Percentiles rank a stretch among this genome's conserved stretches.
These are phyloP conservation scores for Tiliacea aurago DNA, from an alignment of 2,888 invertebrate genomes.

Conservation along the genomic window DNA sequence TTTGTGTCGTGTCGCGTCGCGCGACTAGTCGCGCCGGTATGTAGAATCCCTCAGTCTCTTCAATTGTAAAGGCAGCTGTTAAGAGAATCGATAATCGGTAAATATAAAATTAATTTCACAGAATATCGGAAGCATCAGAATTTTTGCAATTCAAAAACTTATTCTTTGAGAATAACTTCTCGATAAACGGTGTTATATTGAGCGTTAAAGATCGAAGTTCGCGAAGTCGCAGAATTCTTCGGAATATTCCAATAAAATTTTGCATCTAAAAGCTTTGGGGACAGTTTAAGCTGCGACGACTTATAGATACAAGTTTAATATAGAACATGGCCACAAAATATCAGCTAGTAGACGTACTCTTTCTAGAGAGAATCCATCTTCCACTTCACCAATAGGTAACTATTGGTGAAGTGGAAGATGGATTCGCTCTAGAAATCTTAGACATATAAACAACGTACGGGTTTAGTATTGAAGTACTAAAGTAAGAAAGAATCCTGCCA, in stretches of 20 bases:
- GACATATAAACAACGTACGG: background rate
- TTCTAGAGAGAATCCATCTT: too few species aligned
- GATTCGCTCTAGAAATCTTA: background rate
- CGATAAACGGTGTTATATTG: constrained; percentile 59
- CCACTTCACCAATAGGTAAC: too few species aligned
- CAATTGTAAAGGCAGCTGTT: constrained; percentile 33
- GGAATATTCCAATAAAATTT: constrained; percentile 51
- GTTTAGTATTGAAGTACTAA: background rate
- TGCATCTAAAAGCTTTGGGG: constrained; percentile 37
- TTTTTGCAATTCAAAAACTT: constrained; percentile 55
- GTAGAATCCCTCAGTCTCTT: too few species aligned
- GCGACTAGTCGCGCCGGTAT: too few species aligned
- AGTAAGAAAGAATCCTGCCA: constrained; percentile 19
- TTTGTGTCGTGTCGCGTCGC: too few species aligned
- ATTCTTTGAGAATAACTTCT: constrained; percentile 47
- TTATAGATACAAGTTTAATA: constrained; percentile 5
- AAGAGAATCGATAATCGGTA: constrained; percentile 32
- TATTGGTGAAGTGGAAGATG: background rate
- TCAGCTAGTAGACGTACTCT: background rate
- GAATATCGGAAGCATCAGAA: constrained; percentile 29
- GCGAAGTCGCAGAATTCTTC: constrained; percentile 42
- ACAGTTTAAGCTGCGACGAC: constrained; percentile 28
- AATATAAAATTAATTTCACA: constrained; percentile 38
- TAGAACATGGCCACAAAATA: constrained; percentile 20
- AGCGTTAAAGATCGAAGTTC: constrained; percentile 56